These are phyloP conservation scores for Drosophila stalkeri DNA, from an alignment of 2,888 invertebrate genomes.

Conservation along the genomic window DNA sequence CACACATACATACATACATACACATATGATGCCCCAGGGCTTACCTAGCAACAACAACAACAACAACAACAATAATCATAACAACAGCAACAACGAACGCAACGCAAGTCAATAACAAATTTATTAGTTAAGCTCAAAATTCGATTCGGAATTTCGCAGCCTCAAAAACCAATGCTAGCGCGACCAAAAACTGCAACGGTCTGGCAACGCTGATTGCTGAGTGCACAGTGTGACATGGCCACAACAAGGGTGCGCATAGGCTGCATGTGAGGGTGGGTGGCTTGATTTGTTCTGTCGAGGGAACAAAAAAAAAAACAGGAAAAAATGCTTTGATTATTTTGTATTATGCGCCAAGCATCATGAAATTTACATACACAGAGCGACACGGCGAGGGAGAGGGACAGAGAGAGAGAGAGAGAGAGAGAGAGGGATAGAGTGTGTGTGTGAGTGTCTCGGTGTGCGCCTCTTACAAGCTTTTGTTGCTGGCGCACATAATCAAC, in stretches of 20 bases:
- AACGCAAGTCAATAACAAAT: conserved; percentile 42
- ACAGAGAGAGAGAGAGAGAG: background rate
- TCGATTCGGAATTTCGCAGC: conserved; percentile 19
- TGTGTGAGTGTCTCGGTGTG: conserved; percentile 4
- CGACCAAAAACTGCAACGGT: conserved; percentile 29
- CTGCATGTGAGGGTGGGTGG: background rate
- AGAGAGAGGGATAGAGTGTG: conserved; percentile 2
- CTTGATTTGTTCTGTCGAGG: background rate
- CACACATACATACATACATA: background rate
- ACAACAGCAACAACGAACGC: background rate
- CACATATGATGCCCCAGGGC: background rate
- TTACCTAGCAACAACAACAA: background rate
- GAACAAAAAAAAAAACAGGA: conserved; percentile 29
- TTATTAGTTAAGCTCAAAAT: conserved; percentile 32
- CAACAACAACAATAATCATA: background rate
- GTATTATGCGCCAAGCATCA: conserved; percentile 42
- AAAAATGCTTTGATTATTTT: conserved; percentile 46
- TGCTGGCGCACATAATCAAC: conserved; percentile 49
- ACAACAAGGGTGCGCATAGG: background rate
- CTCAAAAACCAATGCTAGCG: conserved; percentile 9
- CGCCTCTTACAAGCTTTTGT: conserved; percentile 36
- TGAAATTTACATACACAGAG: conserved; percentile 45
- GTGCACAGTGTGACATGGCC: conserved; percentile 7
- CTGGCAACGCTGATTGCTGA: conserved; percentile 24
- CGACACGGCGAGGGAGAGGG: background rate